These are phyloP conservation scores for Drosophila affinis DNA, from an alignment of 2,888 invertebrate genomes.

Conservation along the genomic window DNA sequence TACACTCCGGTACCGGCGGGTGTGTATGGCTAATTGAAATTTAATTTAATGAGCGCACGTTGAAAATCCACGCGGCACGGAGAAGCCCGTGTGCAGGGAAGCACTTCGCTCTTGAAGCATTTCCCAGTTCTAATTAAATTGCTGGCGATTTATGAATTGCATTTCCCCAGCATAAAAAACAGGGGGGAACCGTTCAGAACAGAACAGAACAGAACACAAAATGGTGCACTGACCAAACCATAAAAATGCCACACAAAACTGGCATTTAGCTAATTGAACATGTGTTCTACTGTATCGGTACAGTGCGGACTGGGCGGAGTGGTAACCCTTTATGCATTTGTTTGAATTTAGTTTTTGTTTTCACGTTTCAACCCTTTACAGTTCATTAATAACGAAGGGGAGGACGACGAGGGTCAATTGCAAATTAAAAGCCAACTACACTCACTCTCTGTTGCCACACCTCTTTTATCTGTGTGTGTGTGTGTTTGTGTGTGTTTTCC, in stretches of 20 bases:
- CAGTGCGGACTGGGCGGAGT: conserved; percentile 39
- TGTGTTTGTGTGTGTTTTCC: conserved; percentile 9
- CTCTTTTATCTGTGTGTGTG: conserved; percentile 4
- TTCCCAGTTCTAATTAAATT: conserved; percentile 61
- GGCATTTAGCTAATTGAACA: conserved; percentile 69
- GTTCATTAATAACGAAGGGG: conserved; percentile 64
- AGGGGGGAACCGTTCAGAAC: conserved; percentile 5
- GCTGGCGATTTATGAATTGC: conserved; percentile 42
- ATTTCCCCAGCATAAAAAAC: conserved; percentile 8
- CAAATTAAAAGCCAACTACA: conserved; percentile 64
- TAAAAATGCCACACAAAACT: conserved; percentile 49
- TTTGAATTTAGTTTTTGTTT: conserved; percentile 14
- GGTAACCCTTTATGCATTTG: conserved; percentile 22
- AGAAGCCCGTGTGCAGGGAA: conserved; percentile 4
- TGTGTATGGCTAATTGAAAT: conserved; percentile 57
- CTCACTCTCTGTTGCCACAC: conserved; percentile 2
- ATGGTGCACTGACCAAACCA: conserved; percentile 27
- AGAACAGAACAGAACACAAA: conserved; percentile 23
- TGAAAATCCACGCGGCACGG: neutral
- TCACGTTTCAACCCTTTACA: conserved; percentile 44
- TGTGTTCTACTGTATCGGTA: conserved; percentile 49
- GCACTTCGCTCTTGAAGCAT: conserved; percentile 11
- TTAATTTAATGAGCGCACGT: conserved; percentile 41
- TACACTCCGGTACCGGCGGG: neutral
- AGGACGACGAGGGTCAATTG: conserved; percentile 57